Evolutionary conservation across 1,140 invertebrate genomes (phyloP).

Genomic region (Geopemphigus sp.): DNA sequence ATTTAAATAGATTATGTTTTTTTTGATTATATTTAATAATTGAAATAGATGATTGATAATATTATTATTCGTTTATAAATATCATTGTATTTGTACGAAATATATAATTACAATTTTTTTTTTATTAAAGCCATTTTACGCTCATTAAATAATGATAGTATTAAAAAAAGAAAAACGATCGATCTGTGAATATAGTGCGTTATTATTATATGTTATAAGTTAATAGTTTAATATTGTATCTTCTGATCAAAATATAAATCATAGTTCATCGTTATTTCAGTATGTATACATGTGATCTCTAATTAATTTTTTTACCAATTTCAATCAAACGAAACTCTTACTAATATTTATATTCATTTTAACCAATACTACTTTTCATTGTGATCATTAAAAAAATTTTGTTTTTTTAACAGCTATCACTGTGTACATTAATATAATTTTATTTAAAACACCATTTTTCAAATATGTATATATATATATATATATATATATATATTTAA

Average conservation of each 20-base stretch:
- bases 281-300: constrained; percentile 24
- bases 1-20: neutral
- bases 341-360: neutral
- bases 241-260: constrained; percentile 7
- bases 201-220: neutral
- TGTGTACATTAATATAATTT: neutral
- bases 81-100: neutral
- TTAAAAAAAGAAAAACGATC: too few species aligned
- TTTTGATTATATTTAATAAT: neutral
- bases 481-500: too few species aligned
- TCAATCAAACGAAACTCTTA: neutral
- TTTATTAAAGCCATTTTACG: neutral
- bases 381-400: neutral
- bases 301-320: constrained; percentile 5
- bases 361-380: neutral
- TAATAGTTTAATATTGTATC: constrained; percentile 2
- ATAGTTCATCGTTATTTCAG: neutral
- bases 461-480: too few species aligned
- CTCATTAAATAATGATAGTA: neutral
- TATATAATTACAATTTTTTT: neutral
- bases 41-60: neutral
- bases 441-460: too few species aligned
- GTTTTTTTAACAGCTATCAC: neutral
- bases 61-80: neutral
- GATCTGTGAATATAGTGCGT: neutral